phyloP scores from a whole-genome alignment of 2,888 invertebrate species.

The Leuctra nigra region DNA sequence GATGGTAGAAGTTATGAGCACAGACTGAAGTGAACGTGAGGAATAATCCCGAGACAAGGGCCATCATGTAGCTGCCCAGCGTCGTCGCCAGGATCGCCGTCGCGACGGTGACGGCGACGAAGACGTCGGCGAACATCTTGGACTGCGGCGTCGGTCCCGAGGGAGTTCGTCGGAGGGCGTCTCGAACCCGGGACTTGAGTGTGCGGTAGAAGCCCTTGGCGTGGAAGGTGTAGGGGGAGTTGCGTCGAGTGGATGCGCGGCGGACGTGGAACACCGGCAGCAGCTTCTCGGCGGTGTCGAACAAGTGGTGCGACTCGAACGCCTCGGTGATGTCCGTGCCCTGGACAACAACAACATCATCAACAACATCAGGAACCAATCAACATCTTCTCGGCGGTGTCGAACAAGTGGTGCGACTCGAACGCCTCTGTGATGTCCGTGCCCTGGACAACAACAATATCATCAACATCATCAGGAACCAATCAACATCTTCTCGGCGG shows the following conservation, averaged over 20 bases:
- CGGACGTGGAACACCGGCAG: constrained; percentile 43
- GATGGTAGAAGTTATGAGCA: constrained; percentile 73
- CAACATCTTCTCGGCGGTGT: too few species aligned
- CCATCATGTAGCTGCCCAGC: constrained; percentile 34
- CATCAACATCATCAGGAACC: too few species aligned
- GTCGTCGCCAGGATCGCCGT: constrained; percentile 34
- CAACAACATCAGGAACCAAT: too few species aligned
- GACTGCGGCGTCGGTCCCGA: constrained; percentile 16
- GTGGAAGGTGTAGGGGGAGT: constrained; percentile 65
- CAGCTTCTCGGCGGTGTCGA: constrained; percentile 48
- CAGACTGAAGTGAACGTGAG: constrained; percentile 53
- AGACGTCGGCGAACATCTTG: constrained; percentile 34
- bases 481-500: too few species aligned
- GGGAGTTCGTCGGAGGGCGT: constrained; percentile 4
- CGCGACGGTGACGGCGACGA: constrained; percentile 39
- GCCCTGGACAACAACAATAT: too few species aligned
- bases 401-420: too few species aligned
- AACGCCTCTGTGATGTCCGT: too few species aligned
- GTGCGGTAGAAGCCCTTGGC: constrained; percentile 68
- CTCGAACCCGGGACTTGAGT: constrained; percentile 37
- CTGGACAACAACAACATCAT: too few species aligned
- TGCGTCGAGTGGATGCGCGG: constrained; percentile 55
- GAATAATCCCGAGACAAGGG: constrained; percentile 47
- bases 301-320: too few species aligned
- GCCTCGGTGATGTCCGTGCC: too few species aligned